Conservation (phyloP, 1,140 invertebrate genomes). For the Zaprionus nigranus region DNA sequence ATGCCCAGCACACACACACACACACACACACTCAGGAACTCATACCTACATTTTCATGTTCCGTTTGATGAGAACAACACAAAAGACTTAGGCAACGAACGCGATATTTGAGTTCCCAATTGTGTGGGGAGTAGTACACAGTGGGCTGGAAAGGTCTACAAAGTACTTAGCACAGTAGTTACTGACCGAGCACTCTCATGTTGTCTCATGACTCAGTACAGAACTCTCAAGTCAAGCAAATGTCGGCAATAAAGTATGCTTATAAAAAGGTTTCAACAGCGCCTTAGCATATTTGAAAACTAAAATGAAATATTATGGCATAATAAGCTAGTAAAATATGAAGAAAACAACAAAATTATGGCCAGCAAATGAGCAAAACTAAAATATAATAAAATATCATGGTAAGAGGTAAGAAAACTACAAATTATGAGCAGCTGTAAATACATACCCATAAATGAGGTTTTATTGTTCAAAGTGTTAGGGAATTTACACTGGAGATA, state of each 20-base stretch:
- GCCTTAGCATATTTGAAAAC: too few species aligned
- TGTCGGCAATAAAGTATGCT: not conserved
- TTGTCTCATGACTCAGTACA: not conserved
- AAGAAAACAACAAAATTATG: not conserved
- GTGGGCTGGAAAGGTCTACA: not conserved
- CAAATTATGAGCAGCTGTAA: not conserved
- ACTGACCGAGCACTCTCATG: too few species aligned
- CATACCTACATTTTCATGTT: slow-evolving; percentile 30
- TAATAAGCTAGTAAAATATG: not conserved
- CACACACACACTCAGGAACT: slow-evolving; percentile 3
- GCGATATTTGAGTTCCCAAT: slow-evolving; percentile 34
- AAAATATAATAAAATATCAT: not conserved
- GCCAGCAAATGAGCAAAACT: not conserved
- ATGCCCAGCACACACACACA: slow-evolving; percentile 2
- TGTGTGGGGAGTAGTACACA: not conserved
- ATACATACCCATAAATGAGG: slow-evolving; percentile 5
- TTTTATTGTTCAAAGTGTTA: not conserved
- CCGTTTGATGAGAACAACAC: slow-evolving; percentile 68
- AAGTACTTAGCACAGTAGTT: not conserved
- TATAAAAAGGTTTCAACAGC: too few species aligned
- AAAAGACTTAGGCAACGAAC: slow-evolving; percentile 75
- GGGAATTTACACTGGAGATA: not conserved
- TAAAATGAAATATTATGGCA: not conserved
- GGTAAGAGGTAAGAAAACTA: not conserved
- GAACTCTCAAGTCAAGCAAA: not conserved